Evolutionary conservation across 2,113 vertebrate genomes (phyloP).

Genomic region (Pristiophorus japonicus): DNA sequence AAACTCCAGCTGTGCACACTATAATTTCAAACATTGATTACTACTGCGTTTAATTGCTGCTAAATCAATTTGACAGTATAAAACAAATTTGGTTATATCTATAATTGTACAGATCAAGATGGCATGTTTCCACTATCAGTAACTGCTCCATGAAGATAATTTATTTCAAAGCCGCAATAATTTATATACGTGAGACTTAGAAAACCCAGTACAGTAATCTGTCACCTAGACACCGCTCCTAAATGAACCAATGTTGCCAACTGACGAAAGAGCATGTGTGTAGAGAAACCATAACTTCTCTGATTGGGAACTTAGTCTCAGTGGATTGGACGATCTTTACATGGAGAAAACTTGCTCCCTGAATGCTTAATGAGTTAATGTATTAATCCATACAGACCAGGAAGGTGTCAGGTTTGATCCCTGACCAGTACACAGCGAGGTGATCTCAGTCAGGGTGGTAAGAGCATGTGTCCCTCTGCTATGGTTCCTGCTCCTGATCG

Average conservation of each 20-base stretch:
- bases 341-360: background rate
- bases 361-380: background rate
- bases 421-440: background rate
- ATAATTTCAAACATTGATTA: background rate
- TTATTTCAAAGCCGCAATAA: background rate
- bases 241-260: background rate
- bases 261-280: background rate
- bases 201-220: background rate
- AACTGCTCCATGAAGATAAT: background rate
- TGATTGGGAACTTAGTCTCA: background rate
- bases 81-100: background rate
- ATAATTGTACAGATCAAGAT: background rate
- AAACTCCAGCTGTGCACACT: background rate
- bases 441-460: background rate
- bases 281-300: background rate
- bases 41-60: background rate
- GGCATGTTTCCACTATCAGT: background rate
- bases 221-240: background rate
- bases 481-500: background rate
- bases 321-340: background rate
- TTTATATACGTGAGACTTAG: background rate
- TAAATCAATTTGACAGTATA: background rate
- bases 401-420: background rate
- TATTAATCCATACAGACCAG: background rate
- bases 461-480: background rate